Evolutionary conservation across 2,797 vertebrate species (phyloP).

Genomic region (Enteromius radiatus): DNA sequence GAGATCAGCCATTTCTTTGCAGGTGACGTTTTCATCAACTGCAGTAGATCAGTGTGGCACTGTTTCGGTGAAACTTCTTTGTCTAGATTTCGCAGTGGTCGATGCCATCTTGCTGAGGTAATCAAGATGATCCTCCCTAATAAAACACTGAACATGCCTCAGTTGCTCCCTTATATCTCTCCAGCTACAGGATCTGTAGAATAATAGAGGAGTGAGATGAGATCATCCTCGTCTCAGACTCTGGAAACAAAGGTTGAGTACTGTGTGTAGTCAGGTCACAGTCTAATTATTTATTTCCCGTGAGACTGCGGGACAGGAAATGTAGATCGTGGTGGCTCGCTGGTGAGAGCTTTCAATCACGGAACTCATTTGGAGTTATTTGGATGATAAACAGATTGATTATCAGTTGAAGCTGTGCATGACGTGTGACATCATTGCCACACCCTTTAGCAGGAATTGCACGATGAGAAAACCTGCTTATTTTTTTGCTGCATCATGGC

Average conservation of each 20-base stretch:
- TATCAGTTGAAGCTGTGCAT: background rate
- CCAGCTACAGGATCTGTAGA: constrained; percentile 8
- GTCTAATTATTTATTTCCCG: constrained; percentile 3
- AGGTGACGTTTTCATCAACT: background rate
- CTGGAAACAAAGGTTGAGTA: constrained; percentile 42
- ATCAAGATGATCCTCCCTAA: constrained; percentile 9
- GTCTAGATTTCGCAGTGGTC: background rate
- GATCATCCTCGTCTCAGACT: constrained; percentile 37
- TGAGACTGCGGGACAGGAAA: constrained; percentile 17
- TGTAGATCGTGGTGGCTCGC: background rate
- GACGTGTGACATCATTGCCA: background rate
- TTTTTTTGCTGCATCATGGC: background rate
- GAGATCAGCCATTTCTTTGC: background rate
- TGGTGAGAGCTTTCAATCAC: background rate
- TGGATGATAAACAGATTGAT: background rate
- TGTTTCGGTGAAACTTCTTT: background rate
- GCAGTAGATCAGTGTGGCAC: background rate
- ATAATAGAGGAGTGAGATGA: constrained; percentile 29
- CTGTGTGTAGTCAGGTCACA: constrained; percentile 22
- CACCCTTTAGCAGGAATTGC: background rate
- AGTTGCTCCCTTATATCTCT: constrained; percentile 25
- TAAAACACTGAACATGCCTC: constrained; percentile 22
- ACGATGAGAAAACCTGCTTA: background rate
- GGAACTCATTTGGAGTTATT: background rate
- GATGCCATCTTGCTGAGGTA: constrained; percentile 16